Evolutionary conservation across 2,888 invertebrate genomes (phyloP), one percentile per base, ranked within the genome.

Genomic region (Ornithoptera priamus): DNA sequence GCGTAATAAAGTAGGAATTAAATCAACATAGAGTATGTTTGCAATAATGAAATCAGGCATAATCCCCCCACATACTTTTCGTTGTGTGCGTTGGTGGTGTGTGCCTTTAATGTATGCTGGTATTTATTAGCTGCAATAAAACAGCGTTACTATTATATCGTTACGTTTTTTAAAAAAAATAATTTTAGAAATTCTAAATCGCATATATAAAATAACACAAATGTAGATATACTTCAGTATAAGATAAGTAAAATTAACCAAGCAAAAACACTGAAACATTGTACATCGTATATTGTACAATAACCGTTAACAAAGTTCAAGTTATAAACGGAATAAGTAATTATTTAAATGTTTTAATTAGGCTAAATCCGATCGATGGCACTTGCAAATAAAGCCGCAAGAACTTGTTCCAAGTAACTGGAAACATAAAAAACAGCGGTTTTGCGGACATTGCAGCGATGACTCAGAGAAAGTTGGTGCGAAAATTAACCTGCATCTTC

Each of bases 361-460:
- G 22, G 60, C 53, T 61, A 22, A 58, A 58, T 22, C 10, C 61
- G 39, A 65, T 42, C 15, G 36, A 67, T 56, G n/a, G 1, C 30
- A 20, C 46, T 46, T n/a, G 2, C 1, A 65, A 46, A 46, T 59
- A 36, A 30, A 60, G 6, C n/a, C 20, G 3, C n/a, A 61, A 61
- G 30, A 61, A 60, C 60, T 24, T 20, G 61, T 61, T 61, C 18
- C 57, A 15, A 58, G 22, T 22, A 30, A 57, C 60, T 67, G 66
- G 66, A 67, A 53, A 30, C 46, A 22, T 62, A 62, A 64, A 30
- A 62, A 50, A 58, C 61, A 46, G 30, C 24, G 39, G 63, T 70
- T 72, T 71, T 61, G 70, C 69, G 70, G 72, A 71, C 71, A 70
- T 39, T 69, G 64, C 68, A 71, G 70, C 62, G 65, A 42, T 72